phyloP scores from a whole-genome alignment of 2,113 vertebrate genomes.

The Halichoeres trimaculatus region DNA sequence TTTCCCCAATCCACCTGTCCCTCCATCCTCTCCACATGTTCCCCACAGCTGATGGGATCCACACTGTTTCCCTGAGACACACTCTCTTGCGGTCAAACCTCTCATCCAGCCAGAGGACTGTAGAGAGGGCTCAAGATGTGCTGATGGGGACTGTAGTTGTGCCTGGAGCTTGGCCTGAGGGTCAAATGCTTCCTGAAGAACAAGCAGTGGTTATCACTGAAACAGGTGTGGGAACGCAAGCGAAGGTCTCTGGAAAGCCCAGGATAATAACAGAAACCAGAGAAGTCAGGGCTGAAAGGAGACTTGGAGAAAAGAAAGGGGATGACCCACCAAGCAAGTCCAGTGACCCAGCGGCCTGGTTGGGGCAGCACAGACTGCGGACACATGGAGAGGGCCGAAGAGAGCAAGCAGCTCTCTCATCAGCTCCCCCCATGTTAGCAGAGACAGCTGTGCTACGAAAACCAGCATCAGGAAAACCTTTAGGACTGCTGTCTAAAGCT shows the following conservation, averaged over 20 bases:
- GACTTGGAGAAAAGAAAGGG: background rate
- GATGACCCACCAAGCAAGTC: slow-evolving; percentile 28
- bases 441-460: slow-evolving; percentile 75
- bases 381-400: slow-evolving; percentile 39
- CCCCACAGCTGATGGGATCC: slow-evolving; percentile 62
- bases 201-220: slow-evolving; percentile 56
- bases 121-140: slow-evolving; percentile 20
- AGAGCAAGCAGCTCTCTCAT: slow-evolving; percentile 70
- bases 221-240: slow-evolving; percentile 28
- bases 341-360: slow-evolving; percentile 42
- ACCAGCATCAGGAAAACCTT: slow-evolving; percentile 56
- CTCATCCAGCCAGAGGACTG: slow-evolving; percentile 27
- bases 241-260: slow-evolving; percentile 43
- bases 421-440: slow-evolving; percentile 72
- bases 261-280: slow-evolving; percentile 45
- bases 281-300: slow-evolving; percentile 48
- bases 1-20: background rate
- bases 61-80: slow-evolving; percentile 34
- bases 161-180: slow-evolving; percentile 40
- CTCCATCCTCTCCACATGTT: slow-evolving; percentile 7
- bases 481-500: slow-evolving; percentile 77
- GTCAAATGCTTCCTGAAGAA: slow-evolving; percentile 56
- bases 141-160: background rate
- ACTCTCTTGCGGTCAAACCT: slow-evolving; percentile 45
- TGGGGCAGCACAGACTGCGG: slow-evolving; percentile 43